These are phyloP conservation scores for Anniella stebbinsi DNA, from an alignment of 2,797 vertebrate species.

Conservation along the genomic window DNA sequence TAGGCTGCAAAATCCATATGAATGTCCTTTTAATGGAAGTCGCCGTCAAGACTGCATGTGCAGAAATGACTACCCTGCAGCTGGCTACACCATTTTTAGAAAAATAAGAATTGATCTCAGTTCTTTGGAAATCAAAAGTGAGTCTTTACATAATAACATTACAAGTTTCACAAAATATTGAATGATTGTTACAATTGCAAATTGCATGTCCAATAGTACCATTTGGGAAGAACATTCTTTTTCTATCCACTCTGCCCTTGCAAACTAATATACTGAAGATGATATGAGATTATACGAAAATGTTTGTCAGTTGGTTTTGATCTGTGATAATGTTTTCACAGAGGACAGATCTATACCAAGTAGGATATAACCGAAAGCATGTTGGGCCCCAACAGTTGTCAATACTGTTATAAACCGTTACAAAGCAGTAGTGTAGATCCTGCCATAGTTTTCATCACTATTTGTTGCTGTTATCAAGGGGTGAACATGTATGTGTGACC, in stretches of 20 bases:
- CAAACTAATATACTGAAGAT: neutral
- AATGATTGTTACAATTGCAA: neutral
- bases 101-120: constrained; percentile 92
- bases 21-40: constrained; percentile 95
- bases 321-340: neutral
- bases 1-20: constrained; percentile 93
- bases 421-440: neutral
- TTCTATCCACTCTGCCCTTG: too few species aligned
- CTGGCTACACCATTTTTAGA: constrained; percentile 91
- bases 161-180: neutral
- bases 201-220: neutral
- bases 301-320: neutral
- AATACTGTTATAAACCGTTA: too few species aligned
- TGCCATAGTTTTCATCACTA: neutral
- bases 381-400: neutral
- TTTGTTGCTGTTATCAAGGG: neutral
- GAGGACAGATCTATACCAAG: too few species aligned
- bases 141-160: constrained; percentile 67
- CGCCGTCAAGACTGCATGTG: constrained; percentile 90
- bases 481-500: neutral
- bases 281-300: neutral
- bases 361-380: too few species aligned
- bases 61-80: constrained; percentile 89
- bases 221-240: neutral
- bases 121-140: constrained; percentile 93